These are phyloP conservation scores for Orthosia incerta DNA, from an alignment of 2,888 invertebrate genomes.

Conservation along the genomic window DNA sequence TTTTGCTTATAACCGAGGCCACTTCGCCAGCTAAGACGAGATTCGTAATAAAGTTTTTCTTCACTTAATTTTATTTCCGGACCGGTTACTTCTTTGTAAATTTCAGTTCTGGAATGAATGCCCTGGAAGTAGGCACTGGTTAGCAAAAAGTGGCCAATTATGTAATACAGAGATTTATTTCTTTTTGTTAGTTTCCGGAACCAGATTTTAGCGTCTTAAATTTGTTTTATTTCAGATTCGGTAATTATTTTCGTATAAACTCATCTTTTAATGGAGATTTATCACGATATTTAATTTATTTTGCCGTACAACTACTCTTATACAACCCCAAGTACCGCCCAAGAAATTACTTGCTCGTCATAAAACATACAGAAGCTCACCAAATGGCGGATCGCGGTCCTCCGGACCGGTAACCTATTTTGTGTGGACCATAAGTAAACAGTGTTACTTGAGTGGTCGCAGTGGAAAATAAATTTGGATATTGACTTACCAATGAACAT, in stretches of 20 bases:
- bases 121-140: slow-evolving; percentile 35
- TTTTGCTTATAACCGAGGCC: slow-evolving; percentile 69
- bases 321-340: too few relatives aligned
- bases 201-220: slow-evolving; percentile 15
- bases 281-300: too few relatives aligned
- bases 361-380: too few relatives aligned
- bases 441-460: too few relatives aligned
- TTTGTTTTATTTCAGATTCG: background rate
- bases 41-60: slow-evolving; percentile 75
- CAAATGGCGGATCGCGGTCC: too few relatives aligned
- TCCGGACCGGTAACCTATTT: too few relatives aligned
- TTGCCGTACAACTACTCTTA: too few relatives aligned
- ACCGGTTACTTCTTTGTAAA: slow-evolving; percentile 61
- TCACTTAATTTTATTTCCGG: slow-evolving; percentile 70
- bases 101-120: slow-evolving; percentile 47
- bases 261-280: background rate
- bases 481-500: too few relatives aligned
- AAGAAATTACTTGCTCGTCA: too few relatives aligned
- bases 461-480: too few relatives aligned
- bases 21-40: slow-evolving; percentile 60
- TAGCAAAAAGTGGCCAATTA: slow-evolving; percentile 41
- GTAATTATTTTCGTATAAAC: background rate
- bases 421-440: too few relatives aligned
- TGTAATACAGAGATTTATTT: slow-evolving; percentile 15
- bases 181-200: slow-evolving; percentile 8